Evolutionary conservation across 2,888 invertebrate genomes (phyloP).

Genomic region (Gymnoscelis rufifasciata): DNA sequence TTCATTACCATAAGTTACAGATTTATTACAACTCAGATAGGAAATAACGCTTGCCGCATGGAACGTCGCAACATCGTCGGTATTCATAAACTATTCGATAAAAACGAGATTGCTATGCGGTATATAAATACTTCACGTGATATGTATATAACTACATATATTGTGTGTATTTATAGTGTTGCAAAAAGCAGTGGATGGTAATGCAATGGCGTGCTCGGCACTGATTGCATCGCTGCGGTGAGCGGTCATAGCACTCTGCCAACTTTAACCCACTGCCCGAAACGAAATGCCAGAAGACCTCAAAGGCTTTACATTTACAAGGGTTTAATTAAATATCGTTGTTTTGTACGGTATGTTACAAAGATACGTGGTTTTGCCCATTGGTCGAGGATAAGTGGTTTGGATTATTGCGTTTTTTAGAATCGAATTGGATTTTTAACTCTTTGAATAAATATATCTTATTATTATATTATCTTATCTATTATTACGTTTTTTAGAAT

Average conservation of each 20-base stretch:
- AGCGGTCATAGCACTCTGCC: conserved; percentile 23
- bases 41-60: conserved; percentile 12
- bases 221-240: conserved; percentile 43
- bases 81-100: conserved; percentile 26
- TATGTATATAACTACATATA: not conserved
- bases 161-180: conserved; percentile 26
- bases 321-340: no score
- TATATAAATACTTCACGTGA: conserved; percentile 20
- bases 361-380: no score
- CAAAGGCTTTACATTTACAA: no score
- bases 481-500: no score
- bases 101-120: conserved; percentile 21
- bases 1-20: conserved; percentile 4
- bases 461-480: no score
- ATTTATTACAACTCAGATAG: conserved; percentile 7
- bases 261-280: conserved; percentile 6
- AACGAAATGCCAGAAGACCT: conserved; percentile 7
- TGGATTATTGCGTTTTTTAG: no score
- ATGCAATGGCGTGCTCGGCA: conserved; percentile 37
- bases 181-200: conserved; percentile 25
- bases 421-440: no score
- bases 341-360: no score
- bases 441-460: no score
- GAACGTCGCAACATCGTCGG: conserved; percentile 16
- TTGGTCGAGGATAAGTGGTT: no score